phyloP scores from a whole-genome alignment of 2,888 invertebrate species.

The Euproctis similis region DNA sequence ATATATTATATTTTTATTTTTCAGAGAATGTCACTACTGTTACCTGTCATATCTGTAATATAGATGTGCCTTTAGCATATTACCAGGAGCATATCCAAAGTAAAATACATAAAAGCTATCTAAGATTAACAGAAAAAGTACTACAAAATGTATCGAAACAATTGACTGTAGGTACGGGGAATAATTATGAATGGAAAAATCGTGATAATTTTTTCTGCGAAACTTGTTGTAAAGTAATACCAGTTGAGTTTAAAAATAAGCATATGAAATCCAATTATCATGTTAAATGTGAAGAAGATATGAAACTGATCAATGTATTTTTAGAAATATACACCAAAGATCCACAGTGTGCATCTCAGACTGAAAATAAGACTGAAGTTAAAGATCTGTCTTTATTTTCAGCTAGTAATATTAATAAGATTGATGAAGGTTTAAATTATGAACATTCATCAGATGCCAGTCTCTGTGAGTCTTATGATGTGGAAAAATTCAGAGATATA shows the following conservation, averaged over 20 bases:
- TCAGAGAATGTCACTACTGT: conserved; percentile 13
- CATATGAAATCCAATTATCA: conserved; percentile 10
- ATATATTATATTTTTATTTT: conserved; percentile 4
- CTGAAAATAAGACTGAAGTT: background rate
- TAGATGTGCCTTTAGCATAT: conserved; percentile 26
- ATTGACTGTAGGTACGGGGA: conserved; percentile 4
- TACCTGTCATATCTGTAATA: conserved; percentile 32
- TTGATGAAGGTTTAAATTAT: no score
- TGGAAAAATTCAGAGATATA: no score
- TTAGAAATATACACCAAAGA: conserved; percentile 3
- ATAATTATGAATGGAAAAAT: background rate
- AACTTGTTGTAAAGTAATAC: conserved; percentile 9
- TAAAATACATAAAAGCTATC: conserved; percentile 22
- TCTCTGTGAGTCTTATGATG: background rate
- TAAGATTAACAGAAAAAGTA: conserved; percentile 24
- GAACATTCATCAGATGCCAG: background rate
- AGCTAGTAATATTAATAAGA: no score
- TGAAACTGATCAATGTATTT: conserved; percentile 3
- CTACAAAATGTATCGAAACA: conserved; percentile 24
- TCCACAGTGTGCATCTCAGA: background rate
- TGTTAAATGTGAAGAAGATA: conserved; percentile 1
- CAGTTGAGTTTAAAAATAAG: conserved; percentile 2
- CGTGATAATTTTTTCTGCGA: conserved; percentile 6
- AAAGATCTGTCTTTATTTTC: no score
- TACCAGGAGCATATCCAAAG: conserved; percentile 25